Percentiles rank a stretch among this genome's conserved stretches.
Conservation (phyloP, 2,113 vertebrate genomes). For the Dicaeum eximium region DNA sequence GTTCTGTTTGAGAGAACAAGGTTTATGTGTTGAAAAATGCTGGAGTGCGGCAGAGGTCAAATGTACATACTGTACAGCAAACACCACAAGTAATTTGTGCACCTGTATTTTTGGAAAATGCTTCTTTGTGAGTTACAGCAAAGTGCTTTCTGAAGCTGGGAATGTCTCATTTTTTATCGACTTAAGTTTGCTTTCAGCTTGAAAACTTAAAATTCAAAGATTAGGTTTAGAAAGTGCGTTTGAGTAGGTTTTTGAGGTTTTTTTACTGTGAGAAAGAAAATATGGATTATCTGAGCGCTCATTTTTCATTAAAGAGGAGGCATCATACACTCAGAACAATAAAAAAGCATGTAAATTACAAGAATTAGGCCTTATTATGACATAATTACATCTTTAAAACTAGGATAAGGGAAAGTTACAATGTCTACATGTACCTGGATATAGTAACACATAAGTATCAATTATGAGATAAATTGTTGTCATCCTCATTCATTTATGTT, state of each 20-base stretch:
- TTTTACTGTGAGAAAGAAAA: not conserved
- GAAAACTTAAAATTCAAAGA: slow-evolving; percentile 1
- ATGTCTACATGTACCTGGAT: slow-evolving; percentile 23
- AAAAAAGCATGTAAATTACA: not conserved
- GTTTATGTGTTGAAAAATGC: slow-evolving; percentile 48
- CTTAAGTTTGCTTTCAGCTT: slow-evolving; percentile 40
- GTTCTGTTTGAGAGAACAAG: slow-evolving; percentile 56
- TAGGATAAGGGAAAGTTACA: slow-evolving; percentile 59
- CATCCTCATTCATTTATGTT: not conserved
- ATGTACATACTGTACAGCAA: slow-evolving; percentile 34
- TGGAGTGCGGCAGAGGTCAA: not conserved
- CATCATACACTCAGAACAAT: not conserved
- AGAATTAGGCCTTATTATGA: slow-evolving; percentile 49
- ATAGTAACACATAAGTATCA: slow-evolving; percentile 48
- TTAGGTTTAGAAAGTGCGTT: not conserved
- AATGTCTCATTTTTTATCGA: slow-evolving; percentile 53
- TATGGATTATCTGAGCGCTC: not conserved
- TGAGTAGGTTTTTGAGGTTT: not conserved
- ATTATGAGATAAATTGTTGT: not conserved
- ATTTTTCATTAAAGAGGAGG: not conserved
- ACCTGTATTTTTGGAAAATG: slow-evolving; percentile 56
- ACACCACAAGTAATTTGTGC: slow-evolving; percentile 16
- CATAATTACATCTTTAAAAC: slow-evolving; percentile 60
- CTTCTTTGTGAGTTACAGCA: slow-evolving; percentile 5
- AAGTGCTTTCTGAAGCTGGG: slow-evolving; percentile 39